phyloP scores from a whole-genome alignment of 1,140 invertebrate genomes.

The Anoplolepis gracilipes region DNA sequence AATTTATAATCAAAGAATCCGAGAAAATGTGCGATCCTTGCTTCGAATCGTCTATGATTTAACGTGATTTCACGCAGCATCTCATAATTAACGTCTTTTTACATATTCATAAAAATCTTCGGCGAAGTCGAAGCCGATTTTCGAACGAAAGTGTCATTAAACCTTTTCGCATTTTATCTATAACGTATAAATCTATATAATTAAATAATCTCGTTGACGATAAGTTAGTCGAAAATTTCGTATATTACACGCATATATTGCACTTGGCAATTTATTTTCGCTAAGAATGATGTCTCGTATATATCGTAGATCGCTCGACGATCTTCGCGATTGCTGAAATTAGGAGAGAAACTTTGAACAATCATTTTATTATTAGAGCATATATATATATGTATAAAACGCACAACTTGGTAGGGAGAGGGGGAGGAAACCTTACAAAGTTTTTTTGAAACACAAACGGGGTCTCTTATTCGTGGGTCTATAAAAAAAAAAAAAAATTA shows the following conservation, averaged over 20 bases:
- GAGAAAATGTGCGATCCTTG: not conserved
- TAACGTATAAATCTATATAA: constrained; percentile 10
- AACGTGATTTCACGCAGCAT: constrained; percentile 11
- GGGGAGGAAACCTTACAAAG: not conserved
- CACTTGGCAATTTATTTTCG: constrained; percentile 39
- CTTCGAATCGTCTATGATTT: constrained; percentile 28
- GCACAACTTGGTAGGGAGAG: not conserved
- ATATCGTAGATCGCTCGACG: not conserved
- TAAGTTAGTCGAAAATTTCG: not conserved
- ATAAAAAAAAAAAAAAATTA: not conserved
- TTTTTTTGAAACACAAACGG: not conserved
- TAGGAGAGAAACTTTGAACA: constrained; percentile 34
- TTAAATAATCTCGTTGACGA: constrained; percentile 38
- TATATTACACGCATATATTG: constrained; percentile 43
- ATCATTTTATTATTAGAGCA: constrained; percentile 23
- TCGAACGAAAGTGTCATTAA: not conserved
- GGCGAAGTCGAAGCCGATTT: not conserved
- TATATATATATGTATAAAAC: too few relatives aligned
- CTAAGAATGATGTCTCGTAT: not conserved
- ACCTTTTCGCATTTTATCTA: constrained; percentile 19
- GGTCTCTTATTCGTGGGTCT: constrained; percentile 3
- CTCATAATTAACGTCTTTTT: constrained; percentile 7
- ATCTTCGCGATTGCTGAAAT: constrained; percentile 41
- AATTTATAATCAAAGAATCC: constrained; percentile 7
- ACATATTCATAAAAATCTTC: not conserved